Percentiles rank a stretch among this genome's conserved stretches.
phyloP scores from a whole-genome alignment of 2,797 vertebrate species.

The Poecilia picta region DNA sequence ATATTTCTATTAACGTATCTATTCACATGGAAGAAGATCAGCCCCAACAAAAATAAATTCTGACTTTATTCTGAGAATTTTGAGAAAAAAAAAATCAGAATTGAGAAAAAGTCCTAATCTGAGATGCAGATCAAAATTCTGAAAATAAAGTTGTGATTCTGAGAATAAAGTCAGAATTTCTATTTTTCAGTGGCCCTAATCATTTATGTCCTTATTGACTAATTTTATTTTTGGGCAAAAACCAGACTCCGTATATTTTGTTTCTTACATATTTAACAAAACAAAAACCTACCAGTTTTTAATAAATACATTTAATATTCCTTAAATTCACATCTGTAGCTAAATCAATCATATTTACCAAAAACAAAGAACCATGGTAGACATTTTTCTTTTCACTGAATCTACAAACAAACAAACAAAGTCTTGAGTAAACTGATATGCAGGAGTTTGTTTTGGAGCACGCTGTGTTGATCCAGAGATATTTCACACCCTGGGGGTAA shows the following conservation, averaged over 20 bases:
- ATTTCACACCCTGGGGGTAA: constrained; percentile 57
- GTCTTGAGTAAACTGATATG: constrained; percentile 37
- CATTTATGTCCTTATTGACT: not conserved
- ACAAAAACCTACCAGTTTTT: not conserved
- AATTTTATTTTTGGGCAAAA: not conserved
- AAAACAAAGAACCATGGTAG: not conserved
- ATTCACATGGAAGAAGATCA: not conserved
- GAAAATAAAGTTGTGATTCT: too few relatives aligned
- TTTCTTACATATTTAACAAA: not conserved
- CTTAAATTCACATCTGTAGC: not conserved
- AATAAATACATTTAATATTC: not conserved
- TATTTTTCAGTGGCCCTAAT: too few relatives aligned
- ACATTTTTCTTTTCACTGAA: not conserved
- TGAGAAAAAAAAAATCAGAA: too few relatives aligned
- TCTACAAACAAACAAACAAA: not conserved
- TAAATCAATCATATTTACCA: not conserved
- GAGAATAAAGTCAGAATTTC: too few relatives aligned
- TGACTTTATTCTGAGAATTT: too few relatives aligned
- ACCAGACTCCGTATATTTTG: not conserved
- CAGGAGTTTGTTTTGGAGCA: constrained; percentile 49
- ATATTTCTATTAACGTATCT: not conserved
- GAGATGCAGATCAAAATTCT: too few relatives aligned
- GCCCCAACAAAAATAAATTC: too few relatives aligned
- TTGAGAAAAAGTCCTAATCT: too few relatives aligned
- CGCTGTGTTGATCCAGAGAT: constrained; percentile 54